Conservation (phyloP, 2,113 vertebrate genomes). For the Chloroceryle aenea region DNA sequence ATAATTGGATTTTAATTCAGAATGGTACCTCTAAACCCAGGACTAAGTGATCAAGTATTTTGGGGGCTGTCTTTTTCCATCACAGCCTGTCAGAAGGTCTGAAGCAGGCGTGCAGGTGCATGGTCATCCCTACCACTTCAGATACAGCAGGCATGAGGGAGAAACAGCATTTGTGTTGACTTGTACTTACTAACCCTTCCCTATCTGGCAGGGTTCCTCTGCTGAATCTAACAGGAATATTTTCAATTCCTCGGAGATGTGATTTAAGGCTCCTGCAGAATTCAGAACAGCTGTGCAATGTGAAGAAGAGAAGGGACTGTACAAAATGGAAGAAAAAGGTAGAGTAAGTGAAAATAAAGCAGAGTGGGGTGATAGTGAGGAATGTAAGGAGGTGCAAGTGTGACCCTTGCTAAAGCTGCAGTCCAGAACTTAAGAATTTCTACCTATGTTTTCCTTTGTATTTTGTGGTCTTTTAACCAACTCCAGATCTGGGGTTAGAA, state of each 20-base stretch:
- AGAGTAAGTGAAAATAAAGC: not conserved
- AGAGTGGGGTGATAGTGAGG: not conserved
- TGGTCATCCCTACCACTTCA: not conserved
- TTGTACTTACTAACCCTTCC: not conserved
- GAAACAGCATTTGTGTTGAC: not conserved
- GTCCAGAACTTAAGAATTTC: not conserved
- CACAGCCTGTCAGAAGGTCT: not conserved
- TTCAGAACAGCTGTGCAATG: not conserved
- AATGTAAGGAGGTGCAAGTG: not conserved
- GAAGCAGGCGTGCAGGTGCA: not conserved
- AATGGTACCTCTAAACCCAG: not conserved
- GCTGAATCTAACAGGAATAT: constrained; percentile 18
- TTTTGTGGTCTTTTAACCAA: not conserved
- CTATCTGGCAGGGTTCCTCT: not conserved
- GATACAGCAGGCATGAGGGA: not conserved
- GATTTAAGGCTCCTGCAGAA: not conserved
- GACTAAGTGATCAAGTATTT: not conserved
- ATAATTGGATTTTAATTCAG: not conserved
- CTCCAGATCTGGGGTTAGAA: not conserved
- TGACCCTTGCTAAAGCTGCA: not conserved
- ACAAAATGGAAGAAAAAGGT: not conserved
- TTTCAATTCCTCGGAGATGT: constrained; percentile 34
- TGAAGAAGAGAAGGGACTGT: not conserved
- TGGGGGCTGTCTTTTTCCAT: not conserved
- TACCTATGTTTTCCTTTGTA: not conserved